phyloP scores from a whole-genome alignment of 2,113 vertebrate genomes.

The Marmota flaviventris region DNA sequence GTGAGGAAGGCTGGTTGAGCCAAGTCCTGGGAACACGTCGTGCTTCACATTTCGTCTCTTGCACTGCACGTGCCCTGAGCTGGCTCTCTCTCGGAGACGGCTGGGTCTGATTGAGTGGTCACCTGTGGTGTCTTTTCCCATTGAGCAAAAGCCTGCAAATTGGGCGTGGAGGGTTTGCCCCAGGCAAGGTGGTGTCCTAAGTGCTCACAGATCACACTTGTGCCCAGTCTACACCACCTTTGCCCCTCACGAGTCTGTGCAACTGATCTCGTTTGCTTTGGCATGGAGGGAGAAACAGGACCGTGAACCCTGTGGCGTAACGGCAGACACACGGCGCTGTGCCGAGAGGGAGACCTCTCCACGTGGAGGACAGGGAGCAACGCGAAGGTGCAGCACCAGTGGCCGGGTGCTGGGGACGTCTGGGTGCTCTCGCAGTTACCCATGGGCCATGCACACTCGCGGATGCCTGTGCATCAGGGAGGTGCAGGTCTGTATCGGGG shows the following conservation, averaged over 20 bases:
- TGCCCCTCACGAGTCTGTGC: neutral
- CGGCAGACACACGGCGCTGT: neutral
- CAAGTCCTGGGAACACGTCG: neutral
- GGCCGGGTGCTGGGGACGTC: neutral
- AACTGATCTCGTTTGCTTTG: conserved; percentile 48
- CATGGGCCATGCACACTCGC: neutral
- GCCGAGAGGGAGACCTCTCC: neutral
- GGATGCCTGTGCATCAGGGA: neutral
- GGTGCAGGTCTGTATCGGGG: too few relatives aligned
- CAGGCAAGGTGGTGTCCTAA: conserved; percentile 68
- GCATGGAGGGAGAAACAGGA: neutral
- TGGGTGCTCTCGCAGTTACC: too few relatives aligned
- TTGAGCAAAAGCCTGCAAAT: conserved; percentile 62
- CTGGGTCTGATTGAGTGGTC: conserved; percentile 72
- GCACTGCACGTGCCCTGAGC: neutral
- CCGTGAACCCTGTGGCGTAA: neutral
- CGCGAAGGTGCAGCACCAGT: neutral
- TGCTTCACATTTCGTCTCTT: neutral
- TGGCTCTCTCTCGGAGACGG: conserved; percentile 42
- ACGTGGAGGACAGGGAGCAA: too few relatives aligned
- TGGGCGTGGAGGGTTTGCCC: conserved; percentile 65
- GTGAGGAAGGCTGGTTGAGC: neutral
- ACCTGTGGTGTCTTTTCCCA: conserved; percentile 58
- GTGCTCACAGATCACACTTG: conserved; percentile 54
- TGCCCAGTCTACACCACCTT: conserved; percentile 61